Evolutionary conservation across 1,140 invertebrate species (phyloP), one percentile per base, ranked within the genome.

Genomic region (Pogonomyrmex californicus): DNA sequence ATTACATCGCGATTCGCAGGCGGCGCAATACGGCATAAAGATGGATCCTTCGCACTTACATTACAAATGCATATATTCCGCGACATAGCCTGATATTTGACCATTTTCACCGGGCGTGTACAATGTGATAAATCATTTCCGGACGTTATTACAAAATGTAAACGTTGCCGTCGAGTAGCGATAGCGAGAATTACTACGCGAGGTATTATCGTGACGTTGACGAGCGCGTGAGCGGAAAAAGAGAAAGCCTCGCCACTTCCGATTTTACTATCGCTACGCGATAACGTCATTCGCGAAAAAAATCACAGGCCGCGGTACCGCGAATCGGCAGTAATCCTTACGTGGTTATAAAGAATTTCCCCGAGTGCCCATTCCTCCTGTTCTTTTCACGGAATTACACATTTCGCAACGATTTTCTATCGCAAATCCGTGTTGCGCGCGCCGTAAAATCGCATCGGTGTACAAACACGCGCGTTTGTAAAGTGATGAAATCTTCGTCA

Each of bases 101-200:
- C 23, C 41, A 47, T n/a, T 47, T 47, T 73, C 66, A 54, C 65
- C 17, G 44, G 14, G 49, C 63, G 36, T 73, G 41, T 82, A 73
- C 54, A 75, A 12, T 47, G 41, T 70, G 79, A 62, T 83, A 83
- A 54, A 83, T 83, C 68, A 83, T 83, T 83, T 83, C 79, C 68
- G 68, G 66, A 60, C n/a, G 54, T 82, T 82, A 83, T 83, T 83
- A 73, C 54, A 73, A 63, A 63, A 65, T 63, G 47, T 77, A 85
- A 85, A 47, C 60, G 71, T 47, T 68, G 62, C 51, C 41, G 38
- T 49, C 23, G 70, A 49, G 44, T 58, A 9, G 49, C 62, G 82
- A 66, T 30, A 81, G 63, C 56, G 44, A 36, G 36, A 73, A 71
- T 82, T 73, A 75, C 14, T 47, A 33, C 30, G 30, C 65, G 17